Evolutionary conservation across 2,113 vertebrate genomes (phyloP).

Genomic region (Colistium nudipinnis): DNA sequence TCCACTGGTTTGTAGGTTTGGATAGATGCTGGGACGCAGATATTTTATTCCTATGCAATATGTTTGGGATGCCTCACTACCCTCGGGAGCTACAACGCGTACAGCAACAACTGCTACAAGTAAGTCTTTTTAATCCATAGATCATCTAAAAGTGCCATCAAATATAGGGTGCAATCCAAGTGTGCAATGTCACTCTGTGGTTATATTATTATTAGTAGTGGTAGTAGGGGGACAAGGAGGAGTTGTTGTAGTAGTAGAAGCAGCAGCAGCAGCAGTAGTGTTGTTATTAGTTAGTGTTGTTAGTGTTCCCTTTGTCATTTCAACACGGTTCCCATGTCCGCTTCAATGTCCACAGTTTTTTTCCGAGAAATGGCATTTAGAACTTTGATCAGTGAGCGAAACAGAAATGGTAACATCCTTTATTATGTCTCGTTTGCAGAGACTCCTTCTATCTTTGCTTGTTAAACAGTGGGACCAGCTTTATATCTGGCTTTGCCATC

Average conservation of each 20-base stretch:
- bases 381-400: too few relatives aligned
- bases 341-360: too few relatives aligned
- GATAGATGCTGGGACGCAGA: conserved; percentile 80
- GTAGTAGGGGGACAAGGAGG: too few relatives aligned
- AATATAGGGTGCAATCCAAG: too few relatives aligned
- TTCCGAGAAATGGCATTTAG: too few relatives aligned
- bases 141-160: too few relatives aligned
- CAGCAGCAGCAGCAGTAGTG: too few relatives aligned
- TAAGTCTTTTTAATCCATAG: conserved; percentile 17
- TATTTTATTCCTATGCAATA: conserved; percentile 78
- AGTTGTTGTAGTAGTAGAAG: too few relatives aligned
- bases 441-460: conserved; percentile 82
- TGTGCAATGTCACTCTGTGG: background rate
- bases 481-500: conserved; percentile 89
- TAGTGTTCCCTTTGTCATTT: too few relatives aligned
- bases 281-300: too few relatives aligned
- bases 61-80: conserved; percentile 74
- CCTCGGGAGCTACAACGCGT: conserved; percentile 78
- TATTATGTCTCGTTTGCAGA: conserved; percentile 61
- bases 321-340: too few relatives aligned
- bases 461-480: conserved; percentile 90
- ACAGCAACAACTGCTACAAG: conserved; percentile 79
- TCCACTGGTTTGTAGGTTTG: conserved; percentile 65
- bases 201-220: too few relatives aligned
- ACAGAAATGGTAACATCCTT: background rate